Base-by-base conservation (phyloP, 2,888 invertebrate species). In the Tinea semifulvella region DNA sequence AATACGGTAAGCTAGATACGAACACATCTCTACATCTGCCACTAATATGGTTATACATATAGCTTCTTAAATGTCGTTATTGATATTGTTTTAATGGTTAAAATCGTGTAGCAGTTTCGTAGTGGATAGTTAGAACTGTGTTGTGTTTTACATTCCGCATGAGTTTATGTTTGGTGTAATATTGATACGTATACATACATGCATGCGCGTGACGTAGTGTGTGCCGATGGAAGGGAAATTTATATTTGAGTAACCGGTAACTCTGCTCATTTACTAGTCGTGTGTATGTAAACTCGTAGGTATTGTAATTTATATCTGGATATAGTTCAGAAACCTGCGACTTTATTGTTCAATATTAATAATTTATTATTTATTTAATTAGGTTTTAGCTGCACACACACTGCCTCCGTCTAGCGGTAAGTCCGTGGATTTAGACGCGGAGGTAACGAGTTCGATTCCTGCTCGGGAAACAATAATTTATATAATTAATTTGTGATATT, bases 221-320 rank as follows among this genome's bases (percentile, higher is more conserved):
- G 75, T 73, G 75, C 61, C 71, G 68, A 69, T 64, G 68, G 65
- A 65, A 72, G 76, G 71, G 75, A 76, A 77, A 79, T 79, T 75
- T 76, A 75, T 66, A 76, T 66, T 49, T 49, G 50, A 52, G 52
- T 49, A 52, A 52, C 52, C 50, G 49, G 50, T 48, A 66, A 43
- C 64, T 63, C 54, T 71, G 70, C 63, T 69, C 73, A 72, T 73
- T 63, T 61, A 60, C 58, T 56, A 57, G 55, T 54, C 58, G 57
- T 60, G 17, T 39, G 13, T 22, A 40, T 40, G 4, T 40, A n/a
- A n/a, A n/a, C n/a, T n/a, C n/a, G n/a, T n/a, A n/a, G n/a, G 22
- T 40, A 40, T 20, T 40, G 20, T 40, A 40, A 40, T 38, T 18
- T 17, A 38, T 31, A 11, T 4, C 6, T 2, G 31, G 11, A 31